Evolutionary conservation across 2,888 invertebrate species (phyloP).

Genomic region (Pollenia griseotomentosa): DNA sequence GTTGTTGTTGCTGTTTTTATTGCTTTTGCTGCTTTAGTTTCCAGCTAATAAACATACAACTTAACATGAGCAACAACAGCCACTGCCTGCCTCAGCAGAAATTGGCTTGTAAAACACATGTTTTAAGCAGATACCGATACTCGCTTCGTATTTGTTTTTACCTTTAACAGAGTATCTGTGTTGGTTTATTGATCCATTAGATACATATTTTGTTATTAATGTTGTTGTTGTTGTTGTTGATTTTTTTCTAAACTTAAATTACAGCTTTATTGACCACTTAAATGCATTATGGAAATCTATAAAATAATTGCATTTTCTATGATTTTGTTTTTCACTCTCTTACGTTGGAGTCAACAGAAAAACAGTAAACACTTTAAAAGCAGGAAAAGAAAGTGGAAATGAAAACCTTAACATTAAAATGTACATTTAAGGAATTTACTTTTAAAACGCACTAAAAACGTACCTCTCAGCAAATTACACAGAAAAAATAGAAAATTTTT

Average conservation of each 20-base stretch:
- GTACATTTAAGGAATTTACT: not conserved
- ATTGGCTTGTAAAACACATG: slow-evolving; percentile 39
- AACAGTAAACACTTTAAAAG: not conserved
- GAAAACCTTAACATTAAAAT: not conserved
- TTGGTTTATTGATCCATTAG: slow-evolving; percentile 54
- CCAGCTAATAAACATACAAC: slow-evolving; percentile 23
- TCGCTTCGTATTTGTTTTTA: slow-evolving; percentile 30
- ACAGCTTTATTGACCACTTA: slow-evolving; percentile 71
- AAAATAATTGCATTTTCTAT: slow-evolving; percentile 58
- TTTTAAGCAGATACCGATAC: slow-evolving; percentile 1
- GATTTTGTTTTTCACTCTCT: slow-evolving; percentile 17
- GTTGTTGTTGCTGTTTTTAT: not conserved
- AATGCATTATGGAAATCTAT: slow-evolving; percentile 68
- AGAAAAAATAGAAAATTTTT: too few species aligned
- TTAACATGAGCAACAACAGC: slow-evolving; percentile 19
- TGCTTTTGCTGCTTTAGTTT: slow-evolving; percentile 20
- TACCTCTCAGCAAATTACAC: too few species aligned
- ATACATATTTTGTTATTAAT: slow-evolving; percentile 54
- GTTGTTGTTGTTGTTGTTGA: not conserved
- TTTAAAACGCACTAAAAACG: not conserved
- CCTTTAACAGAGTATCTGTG: not conserved
- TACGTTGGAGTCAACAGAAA: not conserved
- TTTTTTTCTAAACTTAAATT: slow-evolving; percentile 58
- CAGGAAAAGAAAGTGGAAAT: not conserved
- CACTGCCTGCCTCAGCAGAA: slow-evolving; percentile 24